phyloP scores from a whole-genome alignment of 2,113 vertebrate species.

The Oreocharis arfaki region DNA sequence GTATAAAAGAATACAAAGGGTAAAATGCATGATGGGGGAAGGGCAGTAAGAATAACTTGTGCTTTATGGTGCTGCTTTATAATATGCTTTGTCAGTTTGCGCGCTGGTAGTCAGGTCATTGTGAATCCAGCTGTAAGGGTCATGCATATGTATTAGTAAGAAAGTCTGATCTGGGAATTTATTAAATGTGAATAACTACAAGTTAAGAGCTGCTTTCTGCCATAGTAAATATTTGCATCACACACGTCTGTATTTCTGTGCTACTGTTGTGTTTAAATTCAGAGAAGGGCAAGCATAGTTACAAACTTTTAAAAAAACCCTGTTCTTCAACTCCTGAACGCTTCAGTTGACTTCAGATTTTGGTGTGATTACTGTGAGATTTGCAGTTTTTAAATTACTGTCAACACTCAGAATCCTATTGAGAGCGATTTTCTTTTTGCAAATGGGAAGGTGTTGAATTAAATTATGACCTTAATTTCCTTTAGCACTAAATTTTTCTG shows the following conservation, averaged over 20 bases:
- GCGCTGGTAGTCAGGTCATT: constrained; percentile 65
- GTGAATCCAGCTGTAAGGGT: constrained; percentile 71
- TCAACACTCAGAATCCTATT: neutral
- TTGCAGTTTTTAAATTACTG: neutral
- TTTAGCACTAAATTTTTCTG: neutral
- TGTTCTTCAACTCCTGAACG: neutral
- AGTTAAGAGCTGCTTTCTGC: neutral
- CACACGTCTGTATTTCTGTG: neutral
- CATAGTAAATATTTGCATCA: neutral
- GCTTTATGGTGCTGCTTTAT: constrained; percentile 65
- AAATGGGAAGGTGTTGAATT: neutral
- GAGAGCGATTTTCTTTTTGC: neutral
- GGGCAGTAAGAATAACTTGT: constrained; percentile 22
- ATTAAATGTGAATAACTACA: neutral
- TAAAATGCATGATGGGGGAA: neutral
- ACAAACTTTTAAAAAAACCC: neutral
- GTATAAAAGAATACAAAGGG: constrained; percentile 57
- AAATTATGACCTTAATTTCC: neutral
- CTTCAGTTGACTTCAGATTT: neutral
- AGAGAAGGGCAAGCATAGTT: neutral
- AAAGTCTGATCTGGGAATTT: constrained; percentile 72
- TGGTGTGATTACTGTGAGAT: neutral
- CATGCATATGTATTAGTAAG: constrained; percentile 75
- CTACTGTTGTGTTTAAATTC: neutral
- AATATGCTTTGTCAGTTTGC: constrained; percentile 59